Evolutionary conservation across 2,888 invertebrate genomes (phyloP), one percentile per base, ranked within the genome.

Genomic region (Parascotia fuliginaria): DNA sequence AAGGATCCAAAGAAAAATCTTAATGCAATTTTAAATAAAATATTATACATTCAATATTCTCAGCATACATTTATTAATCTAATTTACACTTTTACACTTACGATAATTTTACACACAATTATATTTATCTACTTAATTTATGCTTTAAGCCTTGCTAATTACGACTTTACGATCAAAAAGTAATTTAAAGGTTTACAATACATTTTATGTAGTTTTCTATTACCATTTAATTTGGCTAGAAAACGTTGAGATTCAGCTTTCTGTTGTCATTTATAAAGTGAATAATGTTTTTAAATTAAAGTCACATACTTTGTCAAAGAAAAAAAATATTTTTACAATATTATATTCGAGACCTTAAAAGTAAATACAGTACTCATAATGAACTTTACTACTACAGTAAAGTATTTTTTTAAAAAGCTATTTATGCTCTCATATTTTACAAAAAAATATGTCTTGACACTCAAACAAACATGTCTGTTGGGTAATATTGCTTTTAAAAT

Each of bases 61-160:
- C 27, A 28, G 19, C 40, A 13, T 31, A 31, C 12, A 36, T 3
- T 39, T 13, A 14, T 15, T 27, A 16, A 34, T 19, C 28, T 36
- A 28, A 28, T 5, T 7, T 28, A 31, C n/a, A 28, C 9, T 3
- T n/a, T 27, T 12, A 15, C 24, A 24, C 12, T 36, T 31, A 13
- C 2, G 32, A 37, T 36, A 50, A 32, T 45, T 39, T 55, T 51
- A 46, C 48, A 65, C 55, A 67, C 58, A 55, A 60, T 52, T 57
- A 54, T 43, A 58, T 51, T 54, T 50, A 56, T 43, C 53, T 70
- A 74, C 49, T 31, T 65, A 60, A 45, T 41, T 47, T 59, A 67
- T 51, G 69, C 72, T 72, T 72, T 65, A 73, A 73, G 75, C 75
- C 48, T 64, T 50, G 56, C 60, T 62, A 61, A 49, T 61, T 47